These are phyloP conservation scores for Todus mexicanus DNA, from an alignment of 2,797 vertebrate species.

Conservation along the genomic window DNA sequence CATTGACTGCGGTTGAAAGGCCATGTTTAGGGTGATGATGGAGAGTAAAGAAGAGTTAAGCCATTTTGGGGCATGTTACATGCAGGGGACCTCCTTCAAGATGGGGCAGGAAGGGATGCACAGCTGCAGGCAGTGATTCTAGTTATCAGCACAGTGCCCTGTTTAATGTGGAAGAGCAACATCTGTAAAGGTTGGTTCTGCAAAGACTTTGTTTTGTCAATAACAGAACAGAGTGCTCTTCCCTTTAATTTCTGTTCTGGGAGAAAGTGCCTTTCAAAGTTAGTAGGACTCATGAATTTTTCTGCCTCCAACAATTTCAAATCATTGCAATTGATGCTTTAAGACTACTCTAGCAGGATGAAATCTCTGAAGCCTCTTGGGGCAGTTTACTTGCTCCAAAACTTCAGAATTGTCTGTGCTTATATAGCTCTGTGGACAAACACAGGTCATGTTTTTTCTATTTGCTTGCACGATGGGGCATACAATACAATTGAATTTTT, in stretches of 20 bases:
- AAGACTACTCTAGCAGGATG: background rate
- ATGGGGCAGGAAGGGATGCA: background rate
- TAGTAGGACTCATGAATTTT: background rate
- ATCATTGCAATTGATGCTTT: background rate
- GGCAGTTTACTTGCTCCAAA: background rate
- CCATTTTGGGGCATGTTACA: rapidly evolving
- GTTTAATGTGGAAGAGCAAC: background rate
- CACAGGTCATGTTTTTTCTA: background rate
- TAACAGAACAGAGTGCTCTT: background rate
- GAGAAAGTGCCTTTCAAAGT: background rate
- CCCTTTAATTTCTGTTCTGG: background rate
- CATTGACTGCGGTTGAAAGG: background rate
- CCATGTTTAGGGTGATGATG: background rate
- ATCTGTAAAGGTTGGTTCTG: background rate
- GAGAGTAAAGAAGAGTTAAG: background rate
- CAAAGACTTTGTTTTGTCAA: background rate
- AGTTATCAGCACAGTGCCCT: background rate
- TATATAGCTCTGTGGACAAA: background rate
- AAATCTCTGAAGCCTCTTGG: background rate
- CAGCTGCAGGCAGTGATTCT: background rate
- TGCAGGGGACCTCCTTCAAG: background rate
- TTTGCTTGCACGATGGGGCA: background rate
- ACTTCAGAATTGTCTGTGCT: background rate
- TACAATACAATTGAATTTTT: background rate
- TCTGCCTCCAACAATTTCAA: background rate